Percentiles rank a stretch among this genome's conserved stretches.
These are phyloP conservation scores for Argentina silus DNA, from an alignment of 2,797 vertebrate genomes.

Conservation along the genomic window DNA sequence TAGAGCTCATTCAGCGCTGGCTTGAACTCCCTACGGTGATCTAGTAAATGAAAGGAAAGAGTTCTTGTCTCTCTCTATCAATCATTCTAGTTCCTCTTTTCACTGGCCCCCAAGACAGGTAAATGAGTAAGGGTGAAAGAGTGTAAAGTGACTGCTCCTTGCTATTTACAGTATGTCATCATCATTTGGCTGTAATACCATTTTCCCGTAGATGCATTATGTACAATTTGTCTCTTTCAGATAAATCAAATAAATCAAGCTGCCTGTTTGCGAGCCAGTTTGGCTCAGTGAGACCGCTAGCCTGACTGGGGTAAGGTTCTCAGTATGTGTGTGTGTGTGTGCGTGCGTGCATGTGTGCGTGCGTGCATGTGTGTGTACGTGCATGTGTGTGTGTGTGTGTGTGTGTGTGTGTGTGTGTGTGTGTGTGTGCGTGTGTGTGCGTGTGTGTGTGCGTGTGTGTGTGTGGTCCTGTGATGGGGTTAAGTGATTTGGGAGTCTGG, in stretches of 20 bases:
- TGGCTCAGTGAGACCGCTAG: not conserved
- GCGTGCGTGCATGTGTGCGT: not conserved
- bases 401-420: not conserved
- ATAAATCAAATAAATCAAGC: not conserved
- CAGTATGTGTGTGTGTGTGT: not conserved
- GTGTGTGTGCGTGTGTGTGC: not conserved
- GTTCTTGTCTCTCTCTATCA: too few species aligned
- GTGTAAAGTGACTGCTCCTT: not conserved
- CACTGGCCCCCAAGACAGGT: too few species aligned
- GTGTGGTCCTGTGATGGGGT: slow-evolving; percentile 33
- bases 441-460: not conserved
- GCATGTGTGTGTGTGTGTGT: slow-evolving; percentile 7
- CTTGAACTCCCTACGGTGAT: not conserved
- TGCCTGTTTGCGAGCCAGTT: not conserved
- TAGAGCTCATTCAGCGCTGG: not conserved
- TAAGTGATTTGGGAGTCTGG: slow-evolving; percentile 31
- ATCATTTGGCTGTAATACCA: not conserved
- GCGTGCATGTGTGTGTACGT: slow-evolving; percentile 6
- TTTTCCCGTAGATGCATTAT: not conserved
- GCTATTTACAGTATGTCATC: not conserved
- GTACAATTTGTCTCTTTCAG: not conserved
- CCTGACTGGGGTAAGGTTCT: not conserved
- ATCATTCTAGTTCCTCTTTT: too few species aligned
- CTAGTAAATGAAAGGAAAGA: not conserved
- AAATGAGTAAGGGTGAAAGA: too few species aligned